Evolutionary conservation across 2,113 vertebrate species (phyloP), one percentile per base, ranked within the genome.

Genomic region (Microtus pennsylvanicus): DNA sequence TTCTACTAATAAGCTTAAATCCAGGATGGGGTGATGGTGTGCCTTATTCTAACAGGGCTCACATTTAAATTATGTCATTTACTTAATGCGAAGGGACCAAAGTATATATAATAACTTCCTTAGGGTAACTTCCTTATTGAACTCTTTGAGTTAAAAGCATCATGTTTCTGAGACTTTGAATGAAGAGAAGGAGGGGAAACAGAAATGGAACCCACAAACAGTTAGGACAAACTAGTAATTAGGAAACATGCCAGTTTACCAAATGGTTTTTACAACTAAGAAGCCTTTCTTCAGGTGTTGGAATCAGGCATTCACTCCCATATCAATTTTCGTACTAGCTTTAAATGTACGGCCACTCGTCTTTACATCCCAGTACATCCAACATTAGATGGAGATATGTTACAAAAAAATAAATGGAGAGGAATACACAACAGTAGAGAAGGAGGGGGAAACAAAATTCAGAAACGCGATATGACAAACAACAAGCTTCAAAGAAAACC

Each of bases 261-360:
- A 61, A 93, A 85, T 75, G n/a, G 12, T 67, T 95, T 95, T 94
- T 38, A 81, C 88, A 89, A 77, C 50, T 92, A 86, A 95, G 58
- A 90, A 85, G 75, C 8, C 24, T 89, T 76, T 80, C 87, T 35
- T 69, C 9, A 55, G 38, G 90, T 88, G 67, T 45, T 89, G 14
- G 89, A 90, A 92, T 82, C 80, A 90, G 88, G 33, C 28, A 87
- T 8, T 93, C 14, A 67, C n/a, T 78, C 77, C 67, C 11, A 70
- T 35, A 69, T 14, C 92, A 55, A 45, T 87, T 92, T 83, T 92
- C 72, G 85, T 58, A 86, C 42, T 72, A 45, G 45, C 55, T 93
- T 95, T 4, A 88, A 90, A 87, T 88, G 17, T 24, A 89, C 45
- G 42, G 24, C 7, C 87, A 38, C 35, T 74, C 85, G 47, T 88